phyloP scores from a whole-genome alignment of 2,113 vertebrate species.

The Sminthopsis crassicaudata region DNA sequence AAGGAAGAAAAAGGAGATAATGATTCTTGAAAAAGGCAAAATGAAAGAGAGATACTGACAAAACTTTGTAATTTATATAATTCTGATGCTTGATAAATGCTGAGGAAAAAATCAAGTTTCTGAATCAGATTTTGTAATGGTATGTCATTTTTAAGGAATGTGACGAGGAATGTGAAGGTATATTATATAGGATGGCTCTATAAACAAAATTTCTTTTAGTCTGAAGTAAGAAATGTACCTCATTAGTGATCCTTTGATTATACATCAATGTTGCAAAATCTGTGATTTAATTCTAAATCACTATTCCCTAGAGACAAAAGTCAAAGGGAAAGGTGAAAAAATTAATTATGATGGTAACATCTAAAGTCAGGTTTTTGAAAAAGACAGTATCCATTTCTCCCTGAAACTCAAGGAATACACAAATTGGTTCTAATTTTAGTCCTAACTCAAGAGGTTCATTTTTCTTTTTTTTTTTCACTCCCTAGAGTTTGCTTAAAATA shows the following conservation, averaged over 20 bases:
- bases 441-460: not conserved
- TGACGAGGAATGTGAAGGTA: not conserved
- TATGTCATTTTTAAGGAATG: not conserved
- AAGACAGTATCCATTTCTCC: not conserved
- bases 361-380: not conserved
- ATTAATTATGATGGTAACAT: not conserved
- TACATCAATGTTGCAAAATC: not conserved
- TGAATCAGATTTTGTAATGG: slow-evolving; percentile 5
- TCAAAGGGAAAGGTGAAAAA: not conserved
- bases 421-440: not conserved
- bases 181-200: not conserved
- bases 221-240: not conserved
- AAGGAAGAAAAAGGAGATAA: not conserved
- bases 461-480: not conserved
- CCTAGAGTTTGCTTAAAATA: not conserved
- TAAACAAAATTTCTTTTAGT: not conserved
- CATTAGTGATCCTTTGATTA: not conserved
- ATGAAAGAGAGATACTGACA: not conserved
- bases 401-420: not conserved
- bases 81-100: not conserved
- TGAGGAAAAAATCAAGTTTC: slow-evolving; percentile 21
- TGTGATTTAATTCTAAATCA: not conserved
- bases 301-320: not conserved
- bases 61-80: not conserved
- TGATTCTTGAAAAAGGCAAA: not conserved